Conservation (phyloP, 2,797 vertebrate genomes). For the Sebastiscus tertius region DNA sequence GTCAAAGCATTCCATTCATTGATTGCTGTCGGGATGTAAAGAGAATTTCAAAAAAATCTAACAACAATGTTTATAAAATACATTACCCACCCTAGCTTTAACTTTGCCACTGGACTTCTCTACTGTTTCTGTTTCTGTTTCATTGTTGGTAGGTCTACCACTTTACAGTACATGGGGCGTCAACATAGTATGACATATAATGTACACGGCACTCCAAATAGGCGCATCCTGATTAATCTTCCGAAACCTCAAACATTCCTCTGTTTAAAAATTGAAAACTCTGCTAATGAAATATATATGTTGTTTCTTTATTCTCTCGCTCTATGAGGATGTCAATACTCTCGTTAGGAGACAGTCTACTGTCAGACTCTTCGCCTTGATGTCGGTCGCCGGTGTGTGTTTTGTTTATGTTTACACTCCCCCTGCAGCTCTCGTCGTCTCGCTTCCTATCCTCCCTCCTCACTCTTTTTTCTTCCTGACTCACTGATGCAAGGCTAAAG, state of each 20-base stretch:
- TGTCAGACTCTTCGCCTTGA: conserved; percentile 26
- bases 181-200: background rate
- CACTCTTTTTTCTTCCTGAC: conserved; percentile 28
- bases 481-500: conserved; percentile 49
- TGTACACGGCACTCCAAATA: background rate
- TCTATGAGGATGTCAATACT: conserved; percentile 29
- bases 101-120: background rate
- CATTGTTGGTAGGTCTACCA: background rate
- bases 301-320: conserved; percentile 4
- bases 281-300: background rate
- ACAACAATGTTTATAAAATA: no score
- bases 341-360: conserved; percentile 28
- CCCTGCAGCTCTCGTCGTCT: conserved; percentile 40
- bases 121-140: background rate
- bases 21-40: no score
- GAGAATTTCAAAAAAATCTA: no score
- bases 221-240: conserved; percentile 23
- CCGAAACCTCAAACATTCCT: background rate
- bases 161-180: background rate
- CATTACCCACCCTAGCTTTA: background rate
- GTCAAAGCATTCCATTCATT: no score
- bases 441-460: conserved; percentile 27
- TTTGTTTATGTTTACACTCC: conserved; percentile 57
- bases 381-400: conserved; percentile 32
- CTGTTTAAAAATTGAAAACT: background rate